These are phyloP conservation scores for Brachymystax lenok DNA, from an alignment of 2,797 vertebrate genomes.

Conservation along the genomic window DNA sequence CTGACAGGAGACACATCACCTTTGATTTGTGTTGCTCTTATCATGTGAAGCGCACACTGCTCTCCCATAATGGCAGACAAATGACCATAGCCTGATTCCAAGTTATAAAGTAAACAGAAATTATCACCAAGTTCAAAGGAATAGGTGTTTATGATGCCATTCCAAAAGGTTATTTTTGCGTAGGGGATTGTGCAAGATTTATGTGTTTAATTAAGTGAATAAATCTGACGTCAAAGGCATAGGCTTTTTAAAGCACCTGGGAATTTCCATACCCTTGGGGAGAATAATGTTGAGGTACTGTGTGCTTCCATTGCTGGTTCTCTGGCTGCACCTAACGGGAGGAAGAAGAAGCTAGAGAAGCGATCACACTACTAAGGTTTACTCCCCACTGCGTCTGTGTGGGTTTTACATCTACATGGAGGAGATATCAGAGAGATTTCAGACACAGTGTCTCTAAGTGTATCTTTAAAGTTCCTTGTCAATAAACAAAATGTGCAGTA, in stretches of 20 bases:
- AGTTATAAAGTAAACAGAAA: constrained; percentile 23
- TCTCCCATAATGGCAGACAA: constrained; percentile 20
- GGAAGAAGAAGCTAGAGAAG: constrained; percentile 43
- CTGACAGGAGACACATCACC: constrained; percentile 8
- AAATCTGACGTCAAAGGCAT: constrained; percentile 53
- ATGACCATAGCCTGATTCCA: constrained; percentile 26
- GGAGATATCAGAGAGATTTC: constrained; percentile 20
- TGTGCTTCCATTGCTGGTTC: constrained; percentile 25
- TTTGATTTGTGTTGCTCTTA: constrained; percentile 17
- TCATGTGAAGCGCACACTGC: constrained; percentile 9
- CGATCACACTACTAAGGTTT: constrained; percentile 29
- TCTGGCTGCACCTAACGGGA: background rate
- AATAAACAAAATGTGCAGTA: constrained; percentile 8
- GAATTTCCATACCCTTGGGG: constrained; percentile 43
- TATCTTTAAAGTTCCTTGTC: background rate
- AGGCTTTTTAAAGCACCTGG: constrained; percentile 47
- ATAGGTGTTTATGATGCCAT: constrained; percentile 14
- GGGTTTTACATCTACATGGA: constrained; percentile 25
- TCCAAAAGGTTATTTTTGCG: constrained; percentile 29
- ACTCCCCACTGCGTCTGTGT: constrained; percentile 20
- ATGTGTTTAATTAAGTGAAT: constrained; percentile 65
- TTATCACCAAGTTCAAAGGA: constrained; percentile 22
- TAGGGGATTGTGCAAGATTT: constrained; percentile 43
- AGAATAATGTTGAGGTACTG: constrained; percentile 44
- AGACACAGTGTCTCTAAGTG: background rate